Base-by-base conservation (phyloP, 64 coral and sea anemone species). In the Acropora yongei region DNA sequence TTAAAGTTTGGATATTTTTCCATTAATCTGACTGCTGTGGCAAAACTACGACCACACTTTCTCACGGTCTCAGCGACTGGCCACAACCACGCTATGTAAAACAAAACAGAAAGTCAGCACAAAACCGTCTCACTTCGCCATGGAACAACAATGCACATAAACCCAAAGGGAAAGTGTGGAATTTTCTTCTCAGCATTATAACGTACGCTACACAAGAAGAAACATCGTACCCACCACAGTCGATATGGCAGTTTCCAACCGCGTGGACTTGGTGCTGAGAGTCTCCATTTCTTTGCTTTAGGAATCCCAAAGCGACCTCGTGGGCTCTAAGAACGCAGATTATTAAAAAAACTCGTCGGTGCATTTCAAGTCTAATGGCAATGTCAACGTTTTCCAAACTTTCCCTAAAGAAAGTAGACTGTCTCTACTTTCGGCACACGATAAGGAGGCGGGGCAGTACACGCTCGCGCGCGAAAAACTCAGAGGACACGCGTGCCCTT, bases 171-270 rank as follows among this genome's bases (percentile, higher is more conserved):
- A 55, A 55, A 7, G 3, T 7, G 5, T 10, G 3, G 6, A 55
- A 5, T 55, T 2, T 55, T 30, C 30, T 30, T 30, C 30, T 30
- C 30, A 30, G 30, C 30, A 30, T 30, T 30, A 30, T 30, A 30
- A 30, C 30, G 30, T 30, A 30, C 30, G 30, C 51, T 55, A 7
- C 0, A 5, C 20, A 4, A 16, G 18, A 89, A 72, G 5, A 11
- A 5, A 10, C 44, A 12, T 8, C 18, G 17, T 20, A 20, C 68
- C 13, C 0, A 99, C 97, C 97, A 78, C 89, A 91, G 48, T 99
- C 97, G 41, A 99, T 99, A 72, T 99, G 97, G 85, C 97, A 99
- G 42, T 99, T 96, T 65, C 97, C 97, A 90, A 99, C 88, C 16
- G 97, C 97, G 67, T 96, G 93, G 14, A 99, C 85, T 68, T 88